Evolutionary conservation across 2,797 vertebrate species (phyloP).

Genomic region (Calcarius lapponicus): DNA sequence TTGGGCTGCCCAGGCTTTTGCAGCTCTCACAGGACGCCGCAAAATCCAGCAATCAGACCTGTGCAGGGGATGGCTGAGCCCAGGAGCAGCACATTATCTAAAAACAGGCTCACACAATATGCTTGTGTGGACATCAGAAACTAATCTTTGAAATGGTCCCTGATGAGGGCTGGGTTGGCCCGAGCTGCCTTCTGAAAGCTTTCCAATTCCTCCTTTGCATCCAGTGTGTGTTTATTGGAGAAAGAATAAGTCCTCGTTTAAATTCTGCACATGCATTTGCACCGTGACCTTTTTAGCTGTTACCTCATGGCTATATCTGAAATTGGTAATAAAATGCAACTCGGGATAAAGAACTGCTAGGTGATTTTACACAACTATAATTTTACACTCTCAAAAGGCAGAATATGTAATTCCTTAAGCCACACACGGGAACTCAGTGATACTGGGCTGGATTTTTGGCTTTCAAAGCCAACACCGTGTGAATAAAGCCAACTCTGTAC

Average conservation of each 20-base stretch:
- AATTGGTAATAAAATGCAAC: conserved; percentile 55
- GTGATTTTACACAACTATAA: conserved; percentile 58
- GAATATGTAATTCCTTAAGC: conserved; percentile 49
- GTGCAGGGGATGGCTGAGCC: conserved; percentile 14
- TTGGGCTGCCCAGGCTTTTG: conserved; percentile 19
- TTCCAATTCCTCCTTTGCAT: conserved; percentile 49
- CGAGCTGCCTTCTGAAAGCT: not conserved
- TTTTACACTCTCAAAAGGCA: conserved; percentile 52
- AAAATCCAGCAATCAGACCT: conserved; percentile 59
- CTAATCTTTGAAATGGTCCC: conserved; percentile 57
- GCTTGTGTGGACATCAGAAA: conserved; percentile 48
- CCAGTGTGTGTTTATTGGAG: conserved; percentile 53
- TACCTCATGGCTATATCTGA: conserved; percentile 51
- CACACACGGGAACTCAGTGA: conserved; percentile 28
- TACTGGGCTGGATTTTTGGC: conserved; percentile 6
- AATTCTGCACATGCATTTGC: conserved; percentile 41
- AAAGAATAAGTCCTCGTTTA: conserved; percentile 45
- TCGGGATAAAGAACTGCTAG: conserved; percentile 37
- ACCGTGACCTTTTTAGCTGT: conserved; percentile 57
- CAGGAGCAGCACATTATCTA: not conserved
- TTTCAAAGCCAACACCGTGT: not conserved
- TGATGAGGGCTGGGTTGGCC: conserved; percentile 18
- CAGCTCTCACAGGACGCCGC: conserved; percentile 45
- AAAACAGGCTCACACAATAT: not conserved
- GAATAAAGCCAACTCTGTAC: not conserved